Percentiles rank a stretch among this genome's conserved stretches.
These are phyloP conservation scores for Plemyria rubiginata DNA, from an alignment of 2,888 invertebrate genomes.

Conservation along the genomic window DNA sequence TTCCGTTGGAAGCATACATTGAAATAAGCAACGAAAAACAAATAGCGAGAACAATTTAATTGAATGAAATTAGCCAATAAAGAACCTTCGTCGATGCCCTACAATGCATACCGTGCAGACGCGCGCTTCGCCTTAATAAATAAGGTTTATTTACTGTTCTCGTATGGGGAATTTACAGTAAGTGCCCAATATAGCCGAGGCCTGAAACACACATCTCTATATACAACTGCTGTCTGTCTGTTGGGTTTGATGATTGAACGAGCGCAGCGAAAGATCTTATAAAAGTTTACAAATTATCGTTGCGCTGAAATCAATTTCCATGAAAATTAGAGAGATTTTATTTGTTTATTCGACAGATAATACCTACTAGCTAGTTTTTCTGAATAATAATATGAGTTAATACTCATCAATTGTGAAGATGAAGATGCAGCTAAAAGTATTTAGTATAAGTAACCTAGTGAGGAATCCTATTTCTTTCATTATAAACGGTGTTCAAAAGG, in stretches of 20 bases:
- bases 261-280: too few relatives aligned
- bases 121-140: constrained; percentile 64
- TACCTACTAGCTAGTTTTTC: too few relatives aligned
- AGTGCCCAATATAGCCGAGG: constrained; percentile 60
- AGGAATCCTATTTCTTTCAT: too few relatives aligned
- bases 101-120: constrained; percentile 78
- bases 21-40: constrained; percentile 48
- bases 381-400: too few relatives aligned
- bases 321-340: too few relatives aligned
- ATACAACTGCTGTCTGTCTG: constrained; percentile 5
- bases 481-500: too few relatives aligned
- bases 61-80: constrained; percentile 85
- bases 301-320: too few relatives aligned
- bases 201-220: neutral
- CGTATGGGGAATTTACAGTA: constrained; percentile 74
- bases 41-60: constrained; percentile 75
- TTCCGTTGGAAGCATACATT: constrained; percentile 65
- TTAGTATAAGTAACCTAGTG: too few relatives aligned
- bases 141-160: constrained; percentile 72
- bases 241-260: neutral
- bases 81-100: constrained; percentile 70
- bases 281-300: too few relatives aligned
- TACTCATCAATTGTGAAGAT: too few relatives aligned
- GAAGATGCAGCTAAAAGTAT: too few relatives aligned
- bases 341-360: too few relatives aligned